Base-by-base conservation (phyloP, 2,888 invertebrate genomes). In the Flabesymbios commensalis region DNA sequence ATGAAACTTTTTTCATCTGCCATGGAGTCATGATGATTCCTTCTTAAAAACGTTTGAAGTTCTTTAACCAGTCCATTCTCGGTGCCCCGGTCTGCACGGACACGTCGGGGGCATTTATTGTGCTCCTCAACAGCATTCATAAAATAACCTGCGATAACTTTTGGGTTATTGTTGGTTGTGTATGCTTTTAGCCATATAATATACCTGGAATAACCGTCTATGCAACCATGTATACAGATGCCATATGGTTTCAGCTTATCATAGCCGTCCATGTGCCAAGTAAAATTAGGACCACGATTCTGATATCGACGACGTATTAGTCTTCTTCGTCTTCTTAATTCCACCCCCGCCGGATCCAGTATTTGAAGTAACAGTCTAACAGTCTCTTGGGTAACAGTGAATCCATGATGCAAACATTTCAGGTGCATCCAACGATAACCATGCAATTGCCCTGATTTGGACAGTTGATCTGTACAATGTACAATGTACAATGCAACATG, bases 221-320 rank as follows among this genome's bases (percentile, higher is more conserved):
- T 49, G 29, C 49, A 49, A 10, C 49, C 24, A 49, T 49, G 24
- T 26, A 49, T 28, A 28, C 26, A 26, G 10, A 49, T 49, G 19
- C 49, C 49, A 19, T 49, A 49, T 19, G 5, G 24, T 14, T 49
- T 49, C 49, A 49, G 29, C 19, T 49, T 49, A 28, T 49, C 49
- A 24, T 19, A 49, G 7, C 26, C 7, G 29, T 49, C 49, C 29
- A 49, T 10, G 28, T 49, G 49, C 49, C 49, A 49, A 14, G 28
- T 19, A 19, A 26, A 10, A 49, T 49, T 49, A 14, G 49, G 49
- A 7, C 49, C 49, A 5, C 28, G 22, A 10, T 22, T 19, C 5
- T 17, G 10, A 19, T 49, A 49, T 10, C 19, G 10, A 14, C 49
- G 49, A 4, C 49, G 45, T 45, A 10, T 10, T 45, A 45, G 22